Evolutionary conservation across 2,888 invertebrate genomes (phyloP), one percentile per base, ranked within the genome.

Genomic region (Dendrolimus houi): DNA sequence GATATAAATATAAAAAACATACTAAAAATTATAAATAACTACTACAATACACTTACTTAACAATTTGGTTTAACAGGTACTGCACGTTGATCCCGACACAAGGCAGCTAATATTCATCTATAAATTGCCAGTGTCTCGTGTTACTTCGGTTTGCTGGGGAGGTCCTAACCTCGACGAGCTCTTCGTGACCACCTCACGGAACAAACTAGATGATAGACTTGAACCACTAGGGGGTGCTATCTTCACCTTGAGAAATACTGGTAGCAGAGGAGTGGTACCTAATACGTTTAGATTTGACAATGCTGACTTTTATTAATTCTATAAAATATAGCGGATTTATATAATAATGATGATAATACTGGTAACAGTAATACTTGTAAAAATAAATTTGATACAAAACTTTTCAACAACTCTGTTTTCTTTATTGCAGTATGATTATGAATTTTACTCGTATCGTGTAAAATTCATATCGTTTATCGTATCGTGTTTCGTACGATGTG

Each of bases 71-170:
- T 54, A 52, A 1, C 72, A 93, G 94, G 90, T 94, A 0, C 72
- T 93, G 6, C 88, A 92, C 58, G 77, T 94, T 53, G 83, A 93
- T 68, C 92, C 93, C 0, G 85, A 77, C 42, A 79, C 81, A 1
- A 77, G 89, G 47, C 68, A 91, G 54, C 67, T 94, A 12, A 77
- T 87, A 9, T 73, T 69, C 60, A 78, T 77, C 0, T 82, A 95
- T 61, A 79, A 88, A 57, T 69, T 95, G 17, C 94, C 94, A 0
- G 84, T 87, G 0, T 79, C 88, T 1, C 87, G 90, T 12, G 85
- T 92, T 0, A 94, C 95, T 0, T 94, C 95, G 0, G 91, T 93
- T 1, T 87, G 92, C 57, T 95, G 94, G 83, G 95, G 95, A 52
- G 95, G 94, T 0, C 87, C 91, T 0, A 78, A 91, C 58, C 76